Conservation (phyloP, 35 echinoderm and acorn worm species). For the Antedon bifida region DNA sequence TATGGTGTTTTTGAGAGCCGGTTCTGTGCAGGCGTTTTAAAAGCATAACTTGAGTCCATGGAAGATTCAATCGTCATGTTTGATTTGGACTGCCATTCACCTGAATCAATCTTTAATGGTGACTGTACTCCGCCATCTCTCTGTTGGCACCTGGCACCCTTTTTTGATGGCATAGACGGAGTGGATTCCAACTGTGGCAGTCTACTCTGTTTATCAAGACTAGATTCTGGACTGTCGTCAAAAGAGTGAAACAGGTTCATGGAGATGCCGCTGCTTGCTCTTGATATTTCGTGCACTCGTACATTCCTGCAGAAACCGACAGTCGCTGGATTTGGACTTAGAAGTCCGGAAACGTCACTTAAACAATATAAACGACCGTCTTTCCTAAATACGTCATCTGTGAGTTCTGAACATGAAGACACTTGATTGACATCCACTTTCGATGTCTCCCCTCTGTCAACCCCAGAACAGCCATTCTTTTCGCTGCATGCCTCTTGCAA, state of each 20-base stretch:
- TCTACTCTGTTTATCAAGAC: neutral
- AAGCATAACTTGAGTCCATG: neutral
- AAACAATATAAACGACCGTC: neutral
- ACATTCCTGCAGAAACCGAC: neutral
- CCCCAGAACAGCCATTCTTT: neutral
- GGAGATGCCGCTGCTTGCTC: neutral
- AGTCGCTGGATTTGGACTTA: neutral
- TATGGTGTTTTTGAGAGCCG: neutral
- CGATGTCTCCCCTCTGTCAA: neutral
- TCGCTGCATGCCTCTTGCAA: too few species aligned
- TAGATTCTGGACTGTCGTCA: neutral
- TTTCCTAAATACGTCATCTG: neutral
- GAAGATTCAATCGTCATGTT: neutral
- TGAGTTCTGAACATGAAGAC: neutral
- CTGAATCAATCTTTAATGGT: neutral
- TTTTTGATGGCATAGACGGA: neutral
- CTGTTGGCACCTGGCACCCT: neutral
- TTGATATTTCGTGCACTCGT: neutral
- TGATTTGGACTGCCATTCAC: neutral
- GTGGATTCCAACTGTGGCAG: neutral
- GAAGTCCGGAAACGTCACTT: too few species aligned
- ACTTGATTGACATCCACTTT: neutral
- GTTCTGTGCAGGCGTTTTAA: neutral
- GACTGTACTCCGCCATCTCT: neutral
- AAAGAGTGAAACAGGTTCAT: neutral